These are phyloP conservation scores for Zapornia atra DNA, from an alignment of 2,113 vertebrate species.

Conservation along the genomic window DNA sequence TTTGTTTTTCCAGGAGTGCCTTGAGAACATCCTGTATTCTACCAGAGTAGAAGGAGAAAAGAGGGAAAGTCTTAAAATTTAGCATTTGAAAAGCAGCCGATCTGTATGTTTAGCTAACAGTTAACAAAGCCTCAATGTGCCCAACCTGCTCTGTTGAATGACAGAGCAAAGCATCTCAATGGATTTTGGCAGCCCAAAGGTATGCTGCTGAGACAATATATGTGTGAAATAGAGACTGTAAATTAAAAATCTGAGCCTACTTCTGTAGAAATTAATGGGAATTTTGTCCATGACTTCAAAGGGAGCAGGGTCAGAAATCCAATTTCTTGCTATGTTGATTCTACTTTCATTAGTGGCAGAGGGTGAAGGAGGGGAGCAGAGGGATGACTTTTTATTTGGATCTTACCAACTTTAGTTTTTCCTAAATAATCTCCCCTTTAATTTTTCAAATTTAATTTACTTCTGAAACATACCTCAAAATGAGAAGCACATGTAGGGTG, in stretches of 20 bases:
- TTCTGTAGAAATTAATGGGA: background rate
- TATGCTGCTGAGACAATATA: background rate
- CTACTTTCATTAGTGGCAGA: background rate
- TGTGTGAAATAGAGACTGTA: background rate
- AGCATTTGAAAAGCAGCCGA: background rate
- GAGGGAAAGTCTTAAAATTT: background rate
- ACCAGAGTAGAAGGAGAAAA: background rate
- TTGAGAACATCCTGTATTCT: background rate
- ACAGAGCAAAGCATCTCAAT: background rate
- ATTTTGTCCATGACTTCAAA: slow-evolving; percentile 4
- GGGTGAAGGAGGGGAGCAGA: background rate
- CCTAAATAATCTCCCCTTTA: background rate
- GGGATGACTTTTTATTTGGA: background rate
- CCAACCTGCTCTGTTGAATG: background rate
- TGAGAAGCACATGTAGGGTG: background rate
- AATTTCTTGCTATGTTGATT: background rate
- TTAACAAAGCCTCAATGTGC: background rate
- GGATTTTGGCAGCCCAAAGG: background rate
- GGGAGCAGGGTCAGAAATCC: background rate
- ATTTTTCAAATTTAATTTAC: background rate
- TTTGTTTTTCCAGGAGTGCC: background rate
- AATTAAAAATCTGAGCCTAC: background rate
- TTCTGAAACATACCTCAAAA: background rate
- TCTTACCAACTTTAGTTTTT: background rate
- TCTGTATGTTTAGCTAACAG: background rate